Conservation (phyloP, 2,797 vertebrate species). For the Syndactyla subalaris region DNA sequence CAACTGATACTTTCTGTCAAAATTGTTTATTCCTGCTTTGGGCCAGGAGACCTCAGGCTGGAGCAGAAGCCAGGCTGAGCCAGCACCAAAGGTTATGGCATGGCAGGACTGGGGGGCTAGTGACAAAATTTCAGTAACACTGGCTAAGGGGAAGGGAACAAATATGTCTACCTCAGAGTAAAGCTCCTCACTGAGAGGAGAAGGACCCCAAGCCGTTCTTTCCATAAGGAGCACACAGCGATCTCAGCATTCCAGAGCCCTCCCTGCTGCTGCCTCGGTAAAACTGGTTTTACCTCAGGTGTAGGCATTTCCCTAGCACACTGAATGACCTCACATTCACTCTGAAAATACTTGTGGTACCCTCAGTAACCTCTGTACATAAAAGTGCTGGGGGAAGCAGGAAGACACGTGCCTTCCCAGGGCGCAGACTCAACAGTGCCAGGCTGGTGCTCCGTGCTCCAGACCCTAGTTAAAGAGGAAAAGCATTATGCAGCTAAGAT, state of each 20-base stretch:
- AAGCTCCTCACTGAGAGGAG: background rate
- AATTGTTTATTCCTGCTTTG: background rate
- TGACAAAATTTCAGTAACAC: fast-evolving
- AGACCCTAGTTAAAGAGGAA: background rate
- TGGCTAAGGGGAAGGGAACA: background rate
- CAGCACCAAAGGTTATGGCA: background rate
- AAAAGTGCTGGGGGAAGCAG: background rate
- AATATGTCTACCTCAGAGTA: background rate
- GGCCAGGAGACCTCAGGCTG: background rate
- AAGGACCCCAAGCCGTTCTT: background rate
- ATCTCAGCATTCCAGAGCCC: background rate
- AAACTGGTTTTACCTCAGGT: background rate
- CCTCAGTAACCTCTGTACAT: background rate
- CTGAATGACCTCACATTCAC: background rate
- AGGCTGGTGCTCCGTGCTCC: background rate
- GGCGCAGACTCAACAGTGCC: fast-evolving
- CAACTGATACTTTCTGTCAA: background rate
- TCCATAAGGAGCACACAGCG: fast-evolving
- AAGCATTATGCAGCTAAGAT: background rate
- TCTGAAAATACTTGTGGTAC: background rate
- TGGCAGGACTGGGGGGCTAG: background rate
- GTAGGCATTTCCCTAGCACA: background rate
- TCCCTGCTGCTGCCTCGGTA: background rate
- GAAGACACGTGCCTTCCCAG: background rate
- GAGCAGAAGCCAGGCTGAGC: background rate